Evolutionary conservation across 92 coral and sea anemone genomes (phyloP).

Genomic region (Desmophyllum pertusum): DNA sequence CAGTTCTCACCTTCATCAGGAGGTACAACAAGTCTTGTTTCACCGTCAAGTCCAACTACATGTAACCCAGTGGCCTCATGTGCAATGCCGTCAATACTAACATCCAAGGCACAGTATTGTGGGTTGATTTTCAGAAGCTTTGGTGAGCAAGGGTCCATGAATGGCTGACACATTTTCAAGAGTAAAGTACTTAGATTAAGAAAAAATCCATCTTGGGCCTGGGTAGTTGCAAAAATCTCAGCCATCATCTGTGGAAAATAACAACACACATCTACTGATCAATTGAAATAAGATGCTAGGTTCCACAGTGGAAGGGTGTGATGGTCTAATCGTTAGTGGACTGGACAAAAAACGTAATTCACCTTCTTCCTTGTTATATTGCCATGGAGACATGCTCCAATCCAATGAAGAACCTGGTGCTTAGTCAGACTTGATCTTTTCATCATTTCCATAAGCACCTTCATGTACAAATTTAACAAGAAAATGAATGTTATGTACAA

Average conservation of each 20-base stretch:
- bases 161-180: constrained; percentile 82
- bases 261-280: background rate
- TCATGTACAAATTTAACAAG: background rate
- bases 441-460: constrained; percentile 76
- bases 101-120: constrained; percentile 76
- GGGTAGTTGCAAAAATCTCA: constrained; percentile 69
- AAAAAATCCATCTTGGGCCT: constrained; percentile 94
- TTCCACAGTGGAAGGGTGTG: no score
- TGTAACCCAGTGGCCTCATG: constrained; percentile 69
- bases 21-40: constrained; percentile 79
- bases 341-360: background rate
- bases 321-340: no score
- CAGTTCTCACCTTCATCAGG: constrained; percentile 67
- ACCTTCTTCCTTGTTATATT: constrained; percentile 89
- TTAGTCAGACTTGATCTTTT: constrained; percentile 70
- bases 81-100: constrained; percentile 55
- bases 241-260: constrained; percentile 79
- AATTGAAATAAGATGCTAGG: background rate
- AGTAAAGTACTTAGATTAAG: constrained; percentile 87
- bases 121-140: constrained; percentile 90
- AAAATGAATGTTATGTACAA: background rate
- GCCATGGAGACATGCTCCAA: constrained; percentile 88
- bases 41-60: constrained; percentile 80
- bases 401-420: constrained; percentile 83
- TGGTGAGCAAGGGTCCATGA: constrained; percentile 79